Evolutionary conservation across 2,888 invertebrate genomes (phyloP), one percentile per base, ranked within the genome.

Genomic region (Cataglyphis livida): DNA sequence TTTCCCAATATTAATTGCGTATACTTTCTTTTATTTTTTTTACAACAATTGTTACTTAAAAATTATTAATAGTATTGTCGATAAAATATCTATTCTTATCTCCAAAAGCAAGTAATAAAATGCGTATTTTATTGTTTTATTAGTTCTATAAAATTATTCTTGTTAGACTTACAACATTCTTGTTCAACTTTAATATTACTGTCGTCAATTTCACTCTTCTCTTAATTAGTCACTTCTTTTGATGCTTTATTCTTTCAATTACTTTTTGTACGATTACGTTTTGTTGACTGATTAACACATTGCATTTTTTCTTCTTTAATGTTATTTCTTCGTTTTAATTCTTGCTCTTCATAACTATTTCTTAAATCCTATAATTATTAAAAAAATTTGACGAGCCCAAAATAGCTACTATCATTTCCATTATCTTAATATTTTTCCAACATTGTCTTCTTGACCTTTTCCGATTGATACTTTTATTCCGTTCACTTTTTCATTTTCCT

Each of bases 331-430:
- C 54, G 9, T 70, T 3, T 70, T 51, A 68, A 28, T 15, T 51
- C 9, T 25, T 71, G 54, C 38, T 57, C 12, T 57, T 57, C 25
- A 35, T 70, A 70, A 21, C 15, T 15, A 1, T 6, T 9, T 18
- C 21, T 35, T n/a, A 57, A 71, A 38, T 71, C 3, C 25, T 71
- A 38, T 38, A 57, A 6, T 57, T 71, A 57, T 15, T 66, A 38
- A 21, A 2, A 2, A n/a, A 70, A 51, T 70, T 21, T 15, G 9
- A 70, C 35, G 25, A 38, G 5, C 18, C 10, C 25, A 57, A 25
- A 59, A 57, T 25, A 38, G 21, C 25, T 10, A 12, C 51, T 51
- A 7, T n/a, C 18, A 66, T 68, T 71, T 38, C 38, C 10, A 15
- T 7, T 7, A 38, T 12, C 38, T 57, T 57, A 57, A 57, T 18